Conservation (phyloP, 2,113 vertebrate species). For the Setophaga coronata region DNA sequence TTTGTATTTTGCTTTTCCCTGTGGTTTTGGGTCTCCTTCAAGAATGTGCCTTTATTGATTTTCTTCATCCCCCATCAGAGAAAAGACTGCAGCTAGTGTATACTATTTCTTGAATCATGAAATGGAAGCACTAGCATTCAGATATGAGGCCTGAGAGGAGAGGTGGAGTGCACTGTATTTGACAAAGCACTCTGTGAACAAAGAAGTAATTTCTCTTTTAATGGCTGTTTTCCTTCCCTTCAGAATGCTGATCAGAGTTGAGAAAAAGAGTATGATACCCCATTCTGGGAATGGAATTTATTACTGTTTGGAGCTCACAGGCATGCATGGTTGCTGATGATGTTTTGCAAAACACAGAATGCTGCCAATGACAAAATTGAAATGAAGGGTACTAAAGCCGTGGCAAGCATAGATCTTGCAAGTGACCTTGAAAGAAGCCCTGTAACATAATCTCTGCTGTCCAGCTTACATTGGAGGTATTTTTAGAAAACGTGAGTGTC, state of each 20-base stretch:
- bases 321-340: not conserved
- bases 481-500: not conserved
- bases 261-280: not conserved
- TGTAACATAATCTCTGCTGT: not conserved
- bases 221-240: not conserved
- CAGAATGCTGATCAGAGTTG: not conserved
- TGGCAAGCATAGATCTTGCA: not conserved
- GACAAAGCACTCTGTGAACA: not conserved
- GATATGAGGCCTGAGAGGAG: not conserved
- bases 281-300: not conserved
- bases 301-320: not conserved
- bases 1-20: not conserved
- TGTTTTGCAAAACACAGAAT: not conserved
- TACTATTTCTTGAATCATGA: not conserved
- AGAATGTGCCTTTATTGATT: not conserved
- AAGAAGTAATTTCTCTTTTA: not conserved
- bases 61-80: not conserved
- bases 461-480: not conserved
- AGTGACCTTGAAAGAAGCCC: not conserved
- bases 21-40: not conserved
- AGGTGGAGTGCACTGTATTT: not conserved
- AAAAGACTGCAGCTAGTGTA: not conserved
- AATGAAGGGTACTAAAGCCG: not conserved
- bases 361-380: not conserved
- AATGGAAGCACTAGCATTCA: not conserved